Conservation (phyloP, 1,140 invertebrate genomes). For the Odontomachus brunneus region DNA sequence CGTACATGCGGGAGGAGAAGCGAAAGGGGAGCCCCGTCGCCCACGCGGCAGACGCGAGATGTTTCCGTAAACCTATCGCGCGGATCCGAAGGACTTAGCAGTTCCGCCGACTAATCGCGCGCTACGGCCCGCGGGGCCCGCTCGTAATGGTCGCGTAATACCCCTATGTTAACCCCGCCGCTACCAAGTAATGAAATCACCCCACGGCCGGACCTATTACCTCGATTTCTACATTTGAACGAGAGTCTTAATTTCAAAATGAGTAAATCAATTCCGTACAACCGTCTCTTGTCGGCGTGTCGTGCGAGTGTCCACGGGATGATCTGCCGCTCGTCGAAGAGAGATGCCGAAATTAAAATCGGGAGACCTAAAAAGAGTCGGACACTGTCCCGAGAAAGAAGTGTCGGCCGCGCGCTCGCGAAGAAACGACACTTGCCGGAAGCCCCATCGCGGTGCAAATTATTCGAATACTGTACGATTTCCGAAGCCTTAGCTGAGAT, state of each 20-base stretch:
- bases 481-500: constrained; percentile 83
- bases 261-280: too few relatives aligned
- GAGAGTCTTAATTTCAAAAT: constrained; percentile 37
- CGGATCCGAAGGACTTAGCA: constrained; percentile 24
- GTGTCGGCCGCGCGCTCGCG: background rate
- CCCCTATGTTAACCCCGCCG: constrained; percentile 36
- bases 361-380: constrained; percentile 26
- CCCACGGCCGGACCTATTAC: background rate
- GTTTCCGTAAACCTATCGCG: constrained; percentile 49
- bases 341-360: constrained; percentile 29
- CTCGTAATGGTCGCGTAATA: constrained; percentile 43
- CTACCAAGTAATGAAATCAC: constrained; percentile 47
- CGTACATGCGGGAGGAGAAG: constrained; percentile 45
- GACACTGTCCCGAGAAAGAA: background rate
- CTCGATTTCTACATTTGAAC: too few relatives aligned
- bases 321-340: too few relatives aligned
- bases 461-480: constrained; percentile 85
- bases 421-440: constrained; percentile 66
- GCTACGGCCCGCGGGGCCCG: constrained; percentile 22
- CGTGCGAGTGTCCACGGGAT: too few relatives aligned
- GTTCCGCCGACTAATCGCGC: constrained; percentile 55
- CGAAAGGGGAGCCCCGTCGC: constrained; percentile 57
- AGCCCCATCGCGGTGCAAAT: constrained; percentile 80
- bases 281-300: constrained; percentile 12
- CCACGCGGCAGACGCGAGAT: constrained; percentile 61